Evolutionary conservation across 2,113 vertebrate species (phyloP).

Genomic region (Nansenia antarctica): DNA sequence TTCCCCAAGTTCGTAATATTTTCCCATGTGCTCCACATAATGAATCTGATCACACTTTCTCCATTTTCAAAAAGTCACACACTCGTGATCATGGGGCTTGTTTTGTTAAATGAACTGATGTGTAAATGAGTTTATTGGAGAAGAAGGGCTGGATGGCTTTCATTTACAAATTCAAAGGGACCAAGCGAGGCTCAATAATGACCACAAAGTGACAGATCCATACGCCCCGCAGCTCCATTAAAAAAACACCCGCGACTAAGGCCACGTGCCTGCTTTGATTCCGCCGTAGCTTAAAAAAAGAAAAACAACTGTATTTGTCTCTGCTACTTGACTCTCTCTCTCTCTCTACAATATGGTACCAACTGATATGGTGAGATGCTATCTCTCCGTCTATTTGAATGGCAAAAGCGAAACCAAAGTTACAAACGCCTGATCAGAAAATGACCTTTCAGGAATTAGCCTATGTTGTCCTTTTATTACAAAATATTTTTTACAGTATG

Average conservation of each 20-base stretch:
- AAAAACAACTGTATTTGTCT: too few relatives aligned
- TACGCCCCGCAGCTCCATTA: not conserved
- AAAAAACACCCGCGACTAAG: not conserved
- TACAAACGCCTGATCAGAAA: not conserved
- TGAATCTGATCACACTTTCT: slow-evolving; percentile 27
- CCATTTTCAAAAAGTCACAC: slow-evolving; percentile 30
- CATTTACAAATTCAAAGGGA: slow-evolving; percentile 39
- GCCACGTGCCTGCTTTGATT: not conserved
- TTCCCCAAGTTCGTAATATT: slow-evolving; percentile 4
- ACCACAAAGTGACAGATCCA: slow-evolving; percentile 13
- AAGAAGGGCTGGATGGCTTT: slow-evolving; percentile 34
- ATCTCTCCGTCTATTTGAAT: too few relatives aligned
- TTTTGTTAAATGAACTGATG: slow-evolving; percentile 35
- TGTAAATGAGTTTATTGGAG: slow-evolving; percentile 47
- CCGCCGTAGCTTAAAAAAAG: not conserved
- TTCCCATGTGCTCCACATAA: slow-evolving; percentile 27
- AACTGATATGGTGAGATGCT: too few relatives aligned
- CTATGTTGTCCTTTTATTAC: not conserved
- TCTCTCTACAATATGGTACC: too few relatives aligned
- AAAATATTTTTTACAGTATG: slow-evolving; percentile 14
- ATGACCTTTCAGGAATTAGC: not conserved
- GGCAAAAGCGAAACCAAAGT: too few relatives aligned
- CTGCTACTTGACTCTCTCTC: not conserved
- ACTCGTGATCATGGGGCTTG: slow-evolving; percentile 31
- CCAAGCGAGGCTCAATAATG: slow-evolving; percentile 24